Evolutionary conservation across 2,888 invertebrate genomes (phyloP), one percentile per base, ranked within the genome.

Genomic region (Endomychus coccineus): DNA sequence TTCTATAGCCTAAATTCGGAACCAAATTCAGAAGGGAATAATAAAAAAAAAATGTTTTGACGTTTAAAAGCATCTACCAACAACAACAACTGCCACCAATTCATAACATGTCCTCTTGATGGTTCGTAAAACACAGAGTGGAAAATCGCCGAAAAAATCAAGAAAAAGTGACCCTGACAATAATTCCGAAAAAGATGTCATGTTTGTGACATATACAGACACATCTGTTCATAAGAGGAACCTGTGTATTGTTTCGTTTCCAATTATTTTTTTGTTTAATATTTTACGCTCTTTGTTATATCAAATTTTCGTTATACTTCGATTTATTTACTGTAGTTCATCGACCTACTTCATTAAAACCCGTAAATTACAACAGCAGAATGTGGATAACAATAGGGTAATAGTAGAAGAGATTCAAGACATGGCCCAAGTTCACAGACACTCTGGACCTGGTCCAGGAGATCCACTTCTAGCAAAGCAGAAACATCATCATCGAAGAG

Each of bases 401-500:
- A 55, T 63, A 36, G 45, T 58, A 9, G 54, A 59, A 41, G 66
- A 69, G 42, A 52, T 59, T 16, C 63, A 66, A 33, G 70, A 68
- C 41, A 72, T 73, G 71, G 64, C 72, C 4, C 67, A 68, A 40
- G 48, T 50, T 21, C 58, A 63, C 16, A 56, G 58, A 40, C 64
- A 59, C 49, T 49, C 62, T 4, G 71, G 74, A 0, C 76, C 80
- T 2, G 80, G 80, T 2, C 87, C 87, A 0, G 87, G 86, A 4
- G 88, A 89, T 68, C 88, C 88, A 0, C 67, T 88, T 43, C 70
- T 89, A 33, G 87, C 88, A 21, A 87, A 88, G 62, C 95, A 95
- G 65, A 94, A 94, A 62, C 89, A 90, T 63, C 91, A 95, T 67
- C 95, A 95, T 71, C 78, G 92, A 34, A 83, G 90, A 66, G 95